Evolutionary conservation across 2,113 vertebrate species (phyloP), one percentile per base, ranked within the genome.

Genomic region (Austrofundulus limnaeus): DNA sequence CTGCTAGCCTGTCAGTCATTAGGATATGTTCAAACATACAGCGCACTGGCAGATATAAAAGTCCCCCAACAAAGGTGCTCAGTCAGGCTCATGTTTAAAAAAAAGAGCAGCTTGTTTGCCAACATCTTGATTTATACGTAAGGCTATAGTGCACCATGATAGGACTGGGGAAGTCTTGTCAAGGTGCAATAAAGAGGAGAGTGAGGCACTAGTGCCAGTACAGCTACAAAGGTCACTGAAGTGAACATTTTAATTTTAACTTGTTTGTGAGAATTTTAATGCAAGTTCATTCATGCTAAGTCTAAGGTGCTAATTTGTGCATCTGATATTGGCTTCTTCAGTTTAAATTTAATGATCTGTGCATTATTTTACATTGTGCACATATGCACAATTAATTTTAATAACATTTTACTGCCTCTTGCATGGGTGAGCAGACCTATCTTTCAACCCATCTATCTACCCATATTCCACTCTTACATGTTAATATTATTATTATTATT

Each of bases 1-100:
- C 72, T 71, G 70, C 64, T 77, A 39, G 68, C 70, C 78, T 89
- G 84, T 86, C 85, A 87, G 71, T 85, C 81, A 86, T 80, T 80
- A 77, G 77, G 67, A 85, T 28, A 8, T 64, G 72, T 56, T 82
- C 71, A 81, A 70, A 77, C 76, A 72, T 75, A 53, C 71, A 47
- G 70, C 12, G 5, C 7, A 11, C 68, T 52, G 76, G 77, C 75
- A 71, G 55, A 70, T 62, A 46, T 62, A 83, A 77, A 69, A 56
- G 51, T 55, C 72, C 78, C 70, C 43, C 13, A 23, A 70, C 70
- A 77, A 71, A 68, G 70, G 63, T 80, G 43, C 34, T 3, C 66
- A 59, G 25, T 37, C 68, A 48, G 28, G 74, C 37, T 68, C 0
- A 34, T 66, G 65, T 61, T 70, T 23, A n/a, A 45, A 70, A 45